phyloP scores from a whole-genome alignment of 2,113 vertebrate genomes.

The Thunnus thynnus region DNA sequence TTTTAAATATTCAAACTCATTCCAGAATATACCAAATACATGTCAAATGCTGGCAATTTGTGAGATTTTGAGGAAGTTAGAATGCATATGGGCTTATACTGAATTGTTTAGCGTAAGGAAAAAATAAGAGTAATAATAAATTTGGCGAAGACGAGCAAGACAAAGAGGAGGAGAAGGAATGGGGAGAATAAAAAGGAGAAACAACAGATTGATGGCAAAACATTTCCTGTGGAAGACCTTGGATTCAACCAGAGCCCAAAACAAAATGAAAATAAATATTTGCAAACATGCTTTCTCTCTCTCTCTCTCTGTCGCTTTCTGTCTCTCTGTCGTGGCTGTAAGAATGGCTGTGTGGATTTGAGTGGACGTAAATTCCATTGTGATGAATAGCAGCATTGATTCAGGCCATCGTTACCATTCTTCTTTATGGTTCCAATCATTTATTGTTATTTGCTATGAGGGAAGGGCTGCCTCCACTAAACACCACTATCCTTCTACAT shows the following conservation, averaged over 20 bases:
- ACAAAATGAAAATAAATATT: conserved; percentile 35
- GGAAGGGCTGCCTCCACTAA: conserved; percentile 43
- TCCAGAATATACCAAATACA: not conserved
- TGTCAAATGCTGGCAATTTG: not conserved
- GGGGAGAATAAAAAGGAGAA: not conserved
- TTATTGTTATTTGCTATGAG: conserved; percentile 57
- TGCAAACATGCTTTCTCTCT: not conserved
- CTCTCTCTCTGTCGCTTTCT: not conserved
- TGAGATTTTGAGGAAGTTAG: not conserved
- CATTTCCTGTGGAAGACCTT: conserved; percentile 31
- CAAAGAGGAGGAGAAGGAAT: not conserved
- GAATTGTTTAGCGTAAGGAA: too few species aligned
- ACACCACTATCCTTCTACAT: conserved; percentile 41
- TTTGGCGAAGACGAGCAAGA: too few species aligned
- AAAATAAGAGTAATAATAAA: too few species aligned
- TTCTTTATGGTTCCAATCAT: conserved; percentile 41
- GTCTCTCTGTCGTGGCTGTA: conserved; percentile 13
- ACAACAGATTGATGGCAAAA: conserved; percentile 19
- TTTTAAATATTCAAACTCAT: conserved; percentile 3
- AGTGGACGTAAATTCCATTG: conserved; percentile 53
- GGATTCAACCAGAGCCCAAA: conserved; percentile 6
- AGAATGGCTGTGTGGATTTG: conserved; percentile 33
- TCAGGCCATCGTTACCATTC: conserved; percentile 44
- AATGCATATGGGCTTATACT: too few species aligned
- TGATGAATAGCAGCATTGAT: conserved; percentile 61